Evolutionary conservation across 2,113 vertebrate species (phyloP), one percentile per base, ranked within the genome.

Genomic region (Stercorarius parasiticus): DNA sequence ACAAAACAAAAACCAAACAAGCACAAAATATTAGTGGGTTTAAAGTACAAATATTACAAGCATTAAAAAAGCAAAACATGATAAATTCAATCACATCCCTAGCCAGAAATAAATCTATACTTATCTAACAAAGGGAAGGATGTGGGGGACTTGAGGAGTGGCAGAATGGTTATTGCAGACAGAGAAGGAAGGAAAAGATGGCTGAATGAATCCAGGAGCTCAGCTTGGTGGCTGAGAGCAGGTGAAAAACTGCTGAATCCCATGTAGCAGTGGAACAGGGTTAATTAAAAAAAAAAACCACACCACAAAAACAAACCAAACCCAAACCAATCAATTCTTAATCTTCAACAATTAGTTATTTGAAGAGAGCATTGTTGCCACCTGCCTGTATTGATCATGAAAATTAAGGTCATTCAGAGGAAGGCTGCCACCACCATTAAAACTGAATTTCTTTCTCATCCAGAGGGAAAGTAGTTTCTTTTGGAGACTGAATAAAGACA

Each of bases 301-400:
- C 27, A 25, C 7, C 11, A 32, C 30, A 49, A 50, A 65, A 42
- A 6, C 6, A n/a, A 72, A 42, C 6, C 17, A 81, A 80, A 52
- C 5, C 2, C 40, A 56, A 86, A 70, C 11, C 38, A 72, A 97
- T 98, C 93, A 95, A 95, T 97, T 74, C 90, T 45, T 47, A 62
- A 95, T 97, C 91, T 95, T 94, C 72, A 95, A 72, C 58, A 58
- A 72, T 96, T 95, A 97, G 86, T 97, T 96, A 94, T 94, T 78
- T 97, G 95, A 95, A 84, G 79, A 90, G 34, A 80, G 27, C 66
- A 76, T 53, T 94, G 77, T 94, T 96, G 72, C 92, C 85, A 97
- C 90, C 94, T 97, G 96, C 93, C 90, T 96, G 58, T 82, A 95
- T 82, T 78, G 96, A 97, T 97, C 90, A 82, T 65, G 76, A 90